Evolutionary conservation across 2,113 vertebrate species (phyloP).

Genomic region (Clarias macrocephalus): DNA sequence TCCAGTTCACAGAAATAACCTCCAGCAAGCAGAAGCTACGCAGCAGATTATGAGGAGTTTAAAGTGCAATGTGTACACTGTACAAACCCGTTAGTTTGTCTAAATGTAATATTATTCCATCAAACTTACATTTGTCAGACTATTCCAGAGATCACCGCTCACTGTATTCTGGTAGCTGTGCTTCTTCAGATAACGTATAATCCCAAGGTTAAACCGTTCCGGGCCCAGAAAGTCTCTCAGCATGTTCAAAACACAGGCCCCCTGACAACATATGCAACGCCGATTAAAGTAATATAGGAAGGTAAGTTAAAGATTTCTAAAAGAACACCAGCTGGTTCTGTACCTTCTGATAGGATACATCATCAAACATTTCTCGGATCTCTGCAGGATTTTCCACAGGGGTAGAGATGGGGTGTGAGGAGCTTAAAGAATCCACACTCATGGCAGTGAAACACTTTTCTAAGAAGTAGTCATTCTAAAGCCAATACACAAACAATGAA

Average conservation of each 20-base stretch:
- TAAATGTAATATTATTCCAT: background rate
- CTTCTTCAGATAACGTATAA: conserved; percentile 80
- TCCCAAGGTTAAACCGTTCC: conserved; percentile 81
- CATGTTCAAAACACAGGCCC: conserved; percentile 91
- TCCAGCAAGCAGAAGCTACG: background rate
- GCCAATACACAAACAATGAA: background rate
- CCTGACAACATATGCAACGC: conserved; percentile 64
- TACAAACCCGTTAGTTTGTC: background rate
- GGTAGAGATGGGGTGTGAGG: conserved; percentile 86
- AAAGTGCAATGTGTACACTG: background rate
- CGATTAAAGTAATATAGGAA: background rate
- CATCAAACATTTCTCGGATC: conserved; percentile 91
- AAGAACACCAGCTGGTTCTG: background rate
- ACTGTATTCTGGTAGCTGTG: conserved; percentile 87
- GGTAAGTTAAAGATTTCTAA: background rate
- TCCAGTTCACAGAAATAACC: background rate
- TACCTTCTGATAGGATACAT: conserved; percentile 91
- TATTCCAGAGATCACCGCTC: conserved; percentile 85
- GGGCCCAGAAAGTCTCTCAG: conserved; percentile 81
- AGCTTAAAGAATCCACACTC: conserved; percentile 85
- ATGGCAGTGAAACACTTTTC: conserved; percentile 85
- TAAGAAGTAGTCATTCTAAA: conserved; percentile 83
- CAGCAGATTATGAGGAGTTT: background rate
- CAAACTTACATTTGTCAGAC: conserved; percentile 78
- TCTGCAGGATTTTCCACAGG: conserved; percentile 83